phyloP scores from a whole-genome alignment of 2,888 invertebrate genomes.

The Nemoura dubitans region DNA sequence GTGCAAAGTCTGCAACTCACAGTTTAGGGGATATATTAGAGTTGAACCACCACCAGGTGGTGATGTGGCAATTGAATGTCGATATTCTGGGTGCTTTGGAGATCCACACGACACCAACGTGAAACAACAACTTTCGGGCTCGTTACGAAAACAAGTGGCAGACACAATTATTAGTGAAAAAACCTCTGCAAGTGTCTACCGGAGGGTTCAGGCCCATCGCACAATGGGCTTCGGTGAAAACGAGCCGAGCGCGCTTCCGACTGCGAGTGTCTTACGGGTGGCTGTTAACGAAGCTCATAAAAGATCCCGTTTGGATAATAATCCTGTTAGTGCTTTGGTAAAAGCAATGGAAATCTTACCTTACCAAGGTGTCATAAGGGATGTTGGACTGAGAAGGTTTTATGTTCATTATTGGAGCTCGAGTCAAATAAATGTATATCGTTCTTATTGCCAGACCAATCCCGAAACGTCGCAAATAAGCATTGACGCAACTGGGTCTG shows the following conservation, averaged over 20 bases:
- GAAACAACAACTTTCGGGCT: conserved; percentile 38
- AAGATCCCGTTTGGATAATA: conserved; percentile 3
- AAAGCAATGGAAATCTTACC: conserved; percentile 39
- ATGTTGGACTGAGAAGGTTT: conserved; percentile 47
- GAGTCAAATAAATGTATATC: conserved; percentile 40
- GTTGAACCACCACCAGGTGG: conserved; percentile 36
- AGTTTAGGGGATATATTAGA: too few species aligned
- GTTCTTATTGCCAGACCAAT: conserved; percentile 39
- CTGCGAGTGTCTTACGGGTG: conserved; percentile 23
- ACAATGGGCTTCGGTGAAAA: conserved; percentile 32
- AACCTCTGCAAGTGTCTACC: conserved; percentile 40
- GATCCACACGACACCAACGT: conserved; percentile 13
- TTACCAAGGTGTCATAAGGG: conserved; percentile 43
- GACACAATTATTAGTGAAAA: conserved; percentile 32
- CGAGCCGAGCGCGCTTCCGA: conserved; percentile 38
- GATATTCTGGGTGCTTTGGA: conserved; percentile 30
- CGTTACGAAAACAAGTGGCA: conserved; percentile 25
- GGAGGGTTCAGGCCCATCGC: conserved; percentile 37
- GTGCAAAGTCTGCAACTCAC: too few species aligned
- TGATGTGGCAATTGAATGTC: conserved; percentile 32
- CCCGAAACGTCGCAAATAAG: conserved; percentile 47
- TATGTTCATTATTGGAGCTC: conserved; percentile 43
- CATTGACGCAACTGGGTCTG: conserved; percentile 49
- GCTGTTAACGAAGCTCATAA: conserved; percentile 17
- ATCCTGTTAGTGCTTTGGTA: background rate